Base-by-base conservation (phyloP, 2,113 vertebrate genomes). In the Passer domesticus region DNA sequence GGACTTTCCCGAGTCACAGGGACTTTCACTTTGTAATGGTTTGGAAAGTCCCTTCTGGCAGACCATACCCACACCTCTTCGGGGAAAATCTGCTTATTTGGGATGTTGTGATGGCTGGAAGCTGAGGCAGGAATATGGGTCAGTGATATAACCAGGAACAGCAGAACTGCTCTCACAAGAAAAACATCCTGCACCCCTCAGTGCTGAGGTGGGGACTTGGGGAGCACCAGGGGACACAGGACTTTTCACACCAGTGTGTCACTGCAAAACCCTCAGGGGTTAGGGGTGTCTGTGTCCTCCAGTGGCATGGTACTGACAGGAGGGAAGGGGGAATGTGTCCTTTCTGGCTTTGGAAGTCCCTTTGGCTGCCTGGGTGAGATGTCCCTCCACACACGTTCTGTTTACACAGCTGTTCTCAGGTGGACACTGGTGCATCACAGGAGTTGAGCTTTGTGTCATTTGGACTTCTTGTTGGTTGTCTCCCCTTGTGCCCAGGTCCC, bases 401-500 rank as follows among this genome's bases (percentile, higher is more conserved):
- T 35, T 60, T 33, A 39, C 3, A 1, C 13, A 8, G 56, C 20
- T 4, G 0, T 41, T 88, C 55, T 44, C 19, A 68, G 10, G 8
- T 1, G 1, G 19, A 17, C 19, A 72, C 8, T 22, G 31, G 16
- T 11, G 14, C 58, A 22, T 27, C 3, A 2, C 59, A 66, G 46
- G 50, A 83, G 39, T 23, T 76, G 49, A 73, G 16, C n/a, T 86
- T 75, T 2, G 6, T 2, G 3, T 83, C 64, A 15, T 66, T 28
- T 70, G 73, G 14, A 37, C 35, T 74, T 60, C 58, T 49, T 80
- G n/a, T 52, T 81, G 18, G 9, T 43, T 39, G 28, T 31, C 74
- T 67, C 20, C 21, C 4, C 18, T 35, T 20, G 15, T 80, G 31
- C 1, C 1, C 35, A 55, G 47, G 15, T 59, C 0, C 0, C 37